Conservation (phyloP, 2,797 vertebrate species). For the Distichodus sexfasciatus region DNA sequence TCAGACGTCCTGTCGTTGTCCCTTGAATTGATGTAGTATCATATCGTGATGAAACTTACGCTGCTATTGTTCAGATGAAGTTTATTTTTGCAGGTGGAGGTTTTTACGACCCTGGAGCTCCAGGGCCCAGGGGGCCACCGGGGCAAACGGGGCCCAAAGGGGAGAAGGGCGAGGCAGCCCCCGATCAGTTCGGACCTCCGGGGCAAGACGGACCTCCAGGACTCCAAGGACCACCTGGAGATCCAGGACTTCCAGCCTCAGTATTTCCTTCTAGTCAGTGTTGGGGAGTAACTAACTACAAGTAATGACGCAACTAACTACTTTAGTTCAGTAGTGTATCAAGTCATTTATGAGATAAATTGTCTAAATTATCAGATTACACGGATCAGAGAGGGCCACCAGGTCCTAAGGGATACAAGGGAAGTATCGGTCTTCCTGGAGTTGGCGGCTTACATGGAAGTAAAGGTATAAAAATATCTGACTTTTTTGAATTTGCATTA, state of each 20-base stretch:
- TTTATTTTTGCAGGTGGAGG: background rate
- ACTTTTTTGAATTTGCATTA: background rate
- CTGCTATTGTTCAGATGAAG: too few relatives aligned
- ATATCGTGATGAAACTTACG: too few relatives aligned
- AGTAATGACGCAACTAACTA: too few relatives aligned
- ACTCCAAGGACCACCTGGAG: constrained; percentile 31
- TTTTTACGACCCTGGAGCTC: constrained; percentile 53
- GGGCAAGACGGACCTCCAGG: constrained; percentile 43
- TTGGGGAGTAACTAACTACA: too few relatives aligned
- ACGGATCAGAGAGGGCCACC: background rate
- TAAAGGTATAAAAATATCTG: background rate
- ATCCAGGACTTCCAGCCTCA: constrained; percentile 31
- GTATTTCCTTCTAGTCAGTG: background rate
- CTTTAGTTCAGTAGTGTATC: background rate
- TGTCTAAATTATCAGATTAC: background rate
- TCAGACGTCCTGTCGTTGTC: too few relatives aligned
- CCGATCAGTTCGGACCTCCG: constrained; percentile 16
- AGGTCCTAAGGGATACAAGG: constrained; percentile 7
- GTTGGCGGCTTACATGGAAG: background rate
- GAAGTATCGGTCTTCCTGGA: constrained; percentile 2
- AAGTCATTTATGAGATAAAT: background rate
- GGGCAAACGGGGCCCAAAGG: constrained; percentile 36
- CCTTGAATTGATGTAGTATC: too few relatives aligned
- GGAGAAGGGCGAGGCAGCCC: constrained; percentile 36
- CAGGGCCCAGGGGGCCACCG: constrained; percentile 50